Evolutionary conservation across 1,140 invertebrate genomes (phyloP), one percentile per base, ranked within the genome.

Genomic region (Akabosia matsudoensis): DNA sequence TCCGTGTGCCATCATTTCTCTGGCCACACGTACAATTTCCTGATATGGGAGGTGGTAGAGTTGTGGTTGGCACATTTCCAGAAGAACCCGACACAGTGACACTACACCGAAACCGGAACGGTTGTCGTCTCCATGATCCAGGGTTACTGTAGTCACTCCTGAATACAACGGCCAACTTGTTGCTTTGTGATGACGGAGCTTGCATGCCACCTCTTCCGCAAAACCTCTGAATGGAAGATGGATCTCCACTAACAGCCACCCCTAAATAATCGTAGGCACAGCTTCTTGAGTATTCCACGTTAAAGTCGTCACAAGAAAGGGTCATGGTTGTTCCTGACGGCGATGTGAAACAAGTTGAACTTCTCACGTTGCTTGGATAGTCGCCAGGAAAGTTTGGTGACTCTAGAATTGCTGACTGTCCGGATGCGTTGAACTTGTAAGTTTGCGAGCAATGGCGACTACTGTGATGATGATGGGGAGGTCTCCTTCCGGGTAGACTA

Each of bases 1-100:
- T 91, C 33, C 86, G n/a, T n/a, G n/a, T 67, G 45, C 22, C 33
- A 75, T 74, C n/a, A 26, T 74, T 74, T 10, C 74, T 30, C 13
- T 73, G 13, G 13, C 79, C 79, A 31, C 79, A 79, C 30, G 70
- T 51, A 70, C 77, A 80, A 51, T 30, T 54, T 14, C 61, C 61
- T 14, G 61, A 67, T 30, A 30, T 7, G 3, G 24, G 61, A 13
- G 61, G 24, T 30, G 61, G 3, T 67, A 30, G 30, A 13, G 61
- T 2, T 16, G 24, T 30, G n/a, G 61, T 28, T 1, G 24, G 24
- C 26, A 7, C 24, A 67, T 4, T 7, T 4, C 7, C 22, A 14
- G 24, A 31, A 7, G 61, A 28, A 4, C 22, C 28, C n/a, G 74
- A 24, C 2, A 78, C 75, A 22, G 52, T 75, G 31, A 78, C 10